Evolutionary conservation across 2,888 invertebrate genomes (phyloP).

Genomic region (Nezara viridula): DNA sequence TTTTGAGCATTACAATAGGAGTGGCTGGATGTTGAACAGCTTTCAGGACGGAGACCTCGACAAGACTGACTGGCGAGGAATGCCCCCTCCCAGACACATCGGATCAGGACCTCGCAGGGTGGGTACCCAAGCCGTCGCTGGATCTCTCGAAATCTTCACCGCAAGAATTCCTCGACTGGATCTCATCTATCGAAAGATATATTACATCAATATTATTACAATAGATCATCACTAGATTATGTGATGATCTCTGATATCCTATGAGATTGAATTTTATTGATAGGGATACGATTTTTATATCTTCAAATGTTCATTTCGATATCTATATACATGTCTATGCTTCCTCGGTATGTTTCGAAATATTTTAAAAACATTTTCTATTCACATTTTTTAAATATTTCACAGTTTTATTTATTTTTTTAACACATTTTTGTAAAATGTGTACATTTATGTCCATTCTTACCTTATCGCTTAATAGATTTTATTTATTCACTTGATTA

Average conservation of each 20-base stretch:
- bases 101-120: not conserved
- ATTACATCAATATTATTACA: not conserved
- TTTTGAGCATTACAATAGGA: slow-evolving; percentile 8
- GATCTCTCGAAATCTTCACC: not conserved
- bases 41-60: not conserved
- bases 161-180: not conserved
- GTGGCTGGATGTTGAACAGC: not conserved
- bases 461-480: no score
- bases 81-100: not conserved
- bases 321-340: no score
- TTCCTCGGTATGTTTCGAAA: no score
- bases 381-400: no score
- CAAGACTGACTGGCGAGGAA: not conserved
- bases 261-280: not conserved
- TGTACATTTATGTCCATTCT: no score
- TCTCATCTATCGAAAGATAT: not conserved
- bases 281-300: not conserved
- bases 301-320: no score
- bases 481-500: no score
- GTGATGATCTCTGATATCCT: not conserved
- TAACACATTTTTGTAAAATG: no score
- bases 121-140: not conserved
- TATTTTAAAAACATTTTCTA: no score
- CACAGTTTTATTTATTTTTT: no score
- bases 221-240: not conserved